Conservation (phyloP, 2,888 invertebrate genomes). For the Chouioia cunea region DNA sequence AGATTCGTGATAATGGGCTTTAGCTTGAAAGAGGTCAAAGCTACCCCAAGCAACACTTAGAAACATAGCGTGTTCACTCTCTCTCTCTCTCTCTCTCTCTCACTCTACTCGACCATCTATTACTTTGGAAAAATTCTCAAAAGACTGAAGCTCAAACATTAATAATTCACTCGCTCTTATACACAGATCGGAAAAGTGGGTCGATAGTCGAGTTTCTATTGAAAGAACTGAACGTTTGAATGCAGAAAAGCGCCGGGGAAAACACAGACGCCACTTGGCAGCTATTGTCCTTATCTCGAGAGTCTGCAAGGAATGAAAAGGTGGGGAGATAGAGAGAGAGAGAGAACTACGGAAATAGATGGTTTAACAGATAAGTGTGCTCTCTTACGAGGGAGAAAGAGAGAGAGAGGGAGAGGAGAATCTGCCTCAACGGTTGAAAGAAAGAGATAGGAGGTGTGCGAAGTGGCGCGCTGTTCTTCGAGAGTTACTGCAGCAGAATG, state of each 20-base stretch:
- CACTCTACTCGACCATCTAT: too few relatives aligned
- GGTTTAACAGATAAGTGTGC: conserved; percentile 38
- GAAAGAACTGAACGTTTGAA: conserved; percentile 11
- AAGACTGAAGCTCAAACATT: too few relatives aligned
- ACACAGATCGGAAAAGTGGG: too few relatives aligned
- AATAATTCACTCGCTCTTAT: too few relatives aligned
- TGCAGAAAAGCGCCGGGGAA: conserved; percentile 34
- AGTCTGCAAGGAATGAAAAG: conserved; percentile 42
- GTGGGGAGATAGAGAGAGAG: background rate
- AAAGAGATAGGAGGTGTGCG: conserved; percentile 8
- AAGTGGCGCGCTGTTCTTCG: conserved; percentile 5
- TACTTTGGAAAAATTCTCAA: too few relatives aligned
- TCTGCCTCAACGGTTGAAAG: conserved; percentile 14
- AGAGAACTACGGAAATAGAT: conserved; percentile 42
- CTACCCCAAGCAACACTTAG: conserved; percentile 7
- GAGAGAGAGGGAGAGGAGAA: conserved; percentile 20
- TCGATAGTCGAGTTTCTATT: too few relatives aligned
- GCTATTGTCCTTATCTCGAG: conserved; percentile 57
- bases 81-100: too few relatives aligned
- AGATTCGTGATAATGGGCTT: conserved; percentile 8
- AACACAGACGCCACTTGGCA: conserved; percentile 54
- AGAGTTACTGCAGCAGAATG: background rate
- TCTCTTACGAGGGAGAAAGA: background rate
- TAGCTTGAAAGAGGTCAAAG: background rate
- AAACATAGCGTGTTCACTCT: conserved; percentile 2